Percentiles rank a stretch among this genome's conserved stretches.
phyloP scores from a whole-genome alignment of 2,888 invertebrate species.

The Agrilus mali region DNA sequence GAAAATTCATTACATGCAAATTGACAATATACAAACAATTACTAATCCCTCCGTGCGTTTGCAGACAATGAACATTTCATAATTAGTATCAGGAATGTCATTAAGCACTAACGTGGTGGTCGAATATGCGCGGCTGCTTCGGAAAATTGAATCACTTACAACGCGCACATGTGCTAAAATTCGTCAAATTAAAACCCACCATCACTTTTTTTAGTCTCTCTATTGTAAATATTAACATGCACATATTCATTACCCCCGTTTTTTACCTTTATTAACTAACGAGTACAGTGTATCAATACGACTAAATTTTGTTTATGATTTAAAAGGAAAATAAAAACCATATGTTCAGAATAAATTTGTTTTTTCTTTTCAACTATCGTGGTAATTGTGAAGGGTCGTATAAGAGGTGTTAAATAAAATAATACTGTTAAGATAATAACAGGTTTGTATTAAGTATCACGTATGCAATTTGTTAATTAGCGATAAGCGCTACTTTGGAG shows the following conservation, averaged over 20 bases:
- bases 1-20: conserved; percentile 31
- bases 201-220: too few relatives aligned
- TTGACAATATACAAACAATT: conserved; percentile 37
- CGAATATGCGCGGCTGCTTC: conserved; percentile 28
- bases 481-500: conserved; percentile 8
- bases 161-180: neutral
- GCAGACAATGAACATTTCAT: conserved; percentile 33
- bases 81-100: conserved; percentile 33
- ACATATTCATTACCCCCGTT: too few relatives aligned
- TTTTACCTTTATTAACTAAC: too few relatives aligned
- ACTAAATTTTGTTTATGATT: too few relatives aligned
- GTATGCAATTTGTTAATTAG: conserved; percentile 11
- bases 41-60: conserved; percentile 31
- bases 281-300: too few relatives aligned
- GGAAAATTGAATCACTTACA: conserved; percentile 30
- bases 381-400: too few relatives aligned
- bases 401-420: too few relatives aligned
- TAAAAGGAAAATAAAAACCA: too few relatives aligned
- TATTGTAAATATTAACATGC: too few relatives aligned
- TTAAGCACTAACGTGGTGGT: conserved; percentile 27
- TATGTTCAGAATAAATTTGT: too few relatives aligned
- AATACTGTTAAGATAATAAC: too few relatives aligned
- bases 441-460: conserved; percentile 5
- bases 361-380: too few relatives aligned
- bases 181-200: neutral